Evolutionary conservation across 1,140 invertebrate species (phyloP).

Genomic region (Drosophila elegans): DNA sequence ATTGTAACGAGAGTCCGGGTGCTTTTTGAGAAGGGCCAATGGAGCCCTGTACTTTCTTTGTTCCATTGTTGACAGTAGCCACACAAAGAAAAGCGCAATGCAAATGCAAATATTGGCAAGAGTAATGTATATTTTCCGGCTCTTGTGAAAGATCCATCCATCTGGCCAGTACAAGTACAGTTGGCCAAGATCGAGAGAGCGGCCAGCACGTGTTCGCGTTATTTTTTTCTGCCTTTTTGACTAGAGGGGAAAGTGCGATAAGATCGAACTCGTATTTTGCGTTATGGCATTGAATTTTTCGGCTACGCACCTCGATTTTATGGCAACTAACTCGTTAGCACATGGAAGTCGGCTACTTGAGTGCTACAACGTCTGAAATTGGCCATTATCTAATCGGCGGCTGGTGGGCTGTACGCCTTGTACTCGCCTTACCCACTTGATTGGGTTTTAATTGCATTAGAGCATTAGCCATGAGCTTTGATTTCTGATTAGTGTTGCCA

Average conservation of each 20-base stretch:
- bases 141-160: constrained; percentile 33
- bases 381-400: constrained; percentile 59
- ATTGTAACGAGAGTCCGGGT: not conserved
- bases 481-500: constrained; percentile 46
- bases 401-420: constrained; percentile 8
- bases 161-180: constrained; percentile 56
- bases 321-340: constrained; percentile 30
- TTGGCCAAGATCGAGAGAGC: constrained; percentile 19
- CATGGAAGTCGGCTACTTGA: constrained; percentile 36
- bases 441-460: constrained; percentile 70
- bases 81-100: constrained; percentile 32
- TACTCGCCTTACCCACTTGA: constrained; percentile 26
- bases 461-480: constrained; percentile 59
- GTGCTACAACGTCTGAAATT: constrained; percentile 13
- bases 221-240: not conserved
- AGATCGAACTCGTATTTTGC: constrained; percentile 18
- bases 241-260: constrained; percentile 42
- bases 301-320: constrained; percentile 30
- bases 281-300: constrained; percentile 33
- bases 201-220: constrained; percentile 25
- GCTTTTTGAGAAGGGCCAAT: constrained; percentile 20
- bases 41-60: constrained; percentile 26
- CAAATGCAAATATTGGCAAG: constrained; percentile 19
- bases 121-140: not conserved
- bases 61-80: constrained; percentile 25